Evolutionary conservation across 2,888 invertebrate species (phyloP).

Genomic region (Drosophila seclusa): DNA sequence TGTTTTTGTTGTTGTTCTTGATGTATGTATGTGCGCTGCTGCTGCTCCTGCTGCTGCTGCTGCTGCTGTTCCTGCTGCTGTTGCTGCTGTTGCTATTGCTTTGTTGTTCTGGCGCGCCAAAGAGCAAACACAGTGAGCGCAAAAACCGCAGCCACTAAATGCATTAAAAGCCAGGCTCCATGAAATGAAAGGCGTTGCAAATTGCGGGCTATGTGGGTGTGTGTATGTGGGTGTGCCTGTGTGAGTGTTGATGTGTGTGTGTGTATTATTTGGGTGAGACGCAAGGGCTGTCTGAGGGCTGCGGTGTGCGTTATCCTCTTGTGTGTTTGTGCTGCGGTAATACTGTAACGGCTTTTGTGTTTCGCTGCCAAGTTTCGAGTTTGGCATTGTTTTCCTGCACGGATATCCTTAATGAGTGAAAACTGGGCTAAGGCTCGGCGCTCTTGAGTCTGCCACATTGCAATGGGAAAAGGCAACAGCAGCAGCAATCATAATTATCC

Average conservation of each 20-base stretch:
- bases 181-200: conserved; percentile 58
- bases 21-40: conserved; percentile 15
- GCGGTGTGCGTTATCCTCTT: conserved; percentile 29
- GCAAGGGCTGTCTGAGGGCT: background rate
- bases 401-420: conserved; percentile 83
- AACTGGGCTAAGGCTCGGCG: conserved; percentile 74
- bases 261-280: background rate
- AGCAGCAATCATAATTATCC: conserved; percentile 62
- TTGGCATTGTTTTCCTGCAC: conserved; percentile 82
- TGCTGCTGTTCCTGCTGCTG: background rate
- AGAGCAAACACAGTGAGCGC: conserved; percentile 77
- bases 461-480: conserved; percentile 18
- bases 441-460: conserved; percentile 24
- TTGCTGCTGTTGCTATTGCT: conserved; percentile 18
- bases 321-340: conserved; percentile 62
- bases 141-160: conserved; percentile 80
- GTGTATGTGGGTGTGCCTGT: conserved; percentile 6
- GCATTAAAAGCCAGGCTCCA: conserved; percentile 70
- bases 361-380: conserved; percentile 60
- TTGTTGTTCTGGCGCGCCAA: conserved; percentile 69
- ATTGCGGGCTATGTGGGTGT: conserved; percentile 30
- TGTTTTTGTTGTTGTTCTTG: conserved; percentile 52
- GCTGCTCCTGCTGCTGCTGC: conserved; percentile 5
- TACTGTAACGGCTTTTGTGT: conserved; percentile 76
- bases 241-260: background rate